Base-by-base conservation (phyloP, 1,140 invertebrate species). In the Zaprionus camerounensis region DNA sequence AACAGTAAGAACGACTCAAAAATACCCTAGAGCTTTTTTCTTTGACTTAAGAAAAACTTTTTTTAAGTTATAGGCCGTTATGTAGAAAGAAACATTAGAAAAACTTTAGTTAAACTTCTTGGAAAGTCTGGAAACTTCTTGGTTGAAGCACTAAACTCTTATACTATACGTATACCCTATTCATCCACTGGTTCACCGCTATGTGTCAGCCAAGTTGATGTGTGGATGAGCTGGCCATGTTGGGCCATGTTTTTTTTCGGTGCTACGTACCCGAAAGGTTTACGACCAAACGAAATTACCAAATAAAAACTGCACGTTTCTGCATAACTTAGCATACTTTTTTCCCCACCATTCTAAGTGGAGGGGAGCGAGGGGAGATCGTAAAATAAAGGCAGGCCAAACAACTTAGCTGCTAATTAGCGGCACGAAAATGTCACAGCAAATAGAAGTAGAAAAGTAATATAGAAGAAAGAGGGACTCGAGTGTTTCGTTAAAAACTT, bases 241-340 rank as follows among this genome's bases (percentile, higher is more conserved):
- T 70, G 72, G 55, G 63, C 63, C 51, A 41, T 66, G 49, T 66
- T 66, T 66, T 66, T 65, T 66, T 64, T n/a, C 31, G 63, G 24
- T 57, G 51, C 17, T 46, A 41, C 53, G 24, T 44, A 65, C 13
- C 57, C 36, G 46, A 68, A 76, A 59, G 77, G 69, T 80, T 80
- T 80, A 80, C 31, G 77, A 76, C 63, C 77, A 77, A 63, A 57
- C 36, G 51, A 65, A 71, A 62, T 70, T 65, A 74, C 71, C 64
- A 71, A 78, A 75, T 55, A 71, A 67, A 70, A 77, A 75, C 66
- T 75, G 75, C 78, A 78, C 76, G 78, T 80, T 80, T 80, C 76
- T 69, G 75, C 76, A 78, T 80, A 80, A 78, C 66, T 81, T 81
- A 75, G 55, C 76, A 75, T 66, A 69, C 59, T 73, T 56, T 58